Base-by-base conservation (phyloP, 1,140 invertebrate genomes). In the Tetramorium simillimum region DNA sequence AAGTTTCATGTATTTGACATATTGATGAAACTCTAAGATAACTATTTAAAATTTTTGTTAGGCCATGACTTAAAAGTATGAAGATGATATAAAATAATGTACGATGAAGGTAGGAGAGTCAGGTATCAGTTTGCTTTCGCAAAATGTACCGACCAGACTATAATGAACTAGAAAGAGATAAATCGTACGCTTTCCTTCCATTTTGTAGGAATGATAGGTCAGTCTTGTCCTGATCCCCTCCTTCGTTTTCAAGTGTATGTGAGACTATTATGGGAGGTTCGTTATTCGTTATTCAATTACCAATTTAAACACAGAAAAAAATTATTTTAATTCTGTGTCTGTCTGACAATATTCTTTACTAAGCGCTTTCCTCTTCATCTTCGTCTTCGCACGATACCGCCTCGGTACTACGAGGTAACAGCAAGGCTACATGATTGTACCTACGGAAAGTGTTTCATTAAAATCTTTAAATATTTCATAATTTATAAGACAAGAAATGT, bases 401-500 rank as follows among this genome's bases (percentile, higher is more conserved):
- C 75, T 94, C 92, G 46, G 92, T 93, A 80, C 90, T 93, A 89
- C 94, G 91, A 76, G 95, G 95, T 67, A 95, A 87, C 12, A 95
- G 85, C 37, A 95, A 86, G 67, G 95, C 92, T 43, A 95, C 95
- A 86, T 95, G 93, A 49, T 92, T 91, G 81, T 95, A 95, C 77
- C 94, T 95, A 60, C 49, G 92, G 86, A 87, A 82, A 78, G 5
- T 9, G 6, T 14, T 63, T 40, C 12, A 9, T 77, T 65, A 65
- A 65, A 46, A 46, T 24, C n/a, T 46, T 63, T 12, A 28, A 77
- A 63, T 7, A 43, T 76, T 18, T 10, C 4, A 9, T n/a, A 9
- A 62, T 78, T 28, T 28, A 33, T 65, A 62, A 40, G 10, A 37
- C 3, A 43, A n/a, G n/a, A n/a, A 16, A 60, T 60, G 21, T 70